A percentile compares a stretch with the other conserved stretches of the same genome.
Evolutionary conservation across 1,140 invertebrate species (phyloP).

Genomic region (Penaeus japonicus): DNA sequence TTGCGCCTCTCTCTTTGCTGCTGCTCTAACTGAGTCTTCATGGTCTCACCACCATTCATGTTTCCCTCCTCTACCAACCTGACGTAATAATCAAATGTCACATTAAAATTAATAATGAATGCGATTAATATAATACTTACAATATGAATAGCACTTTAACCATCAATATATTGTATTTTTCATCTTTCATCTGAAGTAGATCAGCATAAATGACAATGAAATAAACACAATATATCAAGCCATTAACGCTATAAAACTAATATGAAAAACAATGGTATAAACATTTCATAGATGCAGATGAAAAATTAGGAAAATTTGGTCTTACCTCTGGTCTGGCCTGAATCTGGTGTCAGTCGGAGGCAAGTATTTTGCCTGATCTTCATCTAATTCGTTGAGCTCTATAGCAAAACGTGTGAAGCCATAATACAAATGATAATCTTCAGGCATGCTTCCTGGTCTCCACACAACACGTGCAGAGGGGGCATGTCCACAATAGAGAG

Average conservation of each 20-base stretch:
- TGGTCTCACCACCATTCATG: slow-evolving; percentile 74
- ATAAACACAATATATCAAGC: too few species aligned
- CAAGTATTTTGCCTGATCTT: slow-evolving; percentile 71
- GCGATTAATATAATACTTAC: too few species aligned
- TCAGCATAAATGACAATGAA: too few species aligned
- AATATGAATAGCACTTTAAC: too few species aligned
- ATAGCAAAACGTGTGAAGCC: slow-evolving; percentile 85
- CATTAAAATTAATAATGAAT: too few species aligned
- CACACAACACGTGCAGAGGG: slow-evolving; percentile 78
- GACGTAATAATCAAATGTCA: background rate
- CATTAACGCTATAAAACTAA: too few species aligned
- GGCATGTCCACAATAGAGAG: slow-evolving; percentile 77
- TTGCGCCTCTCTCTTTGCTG: slow-evolving; percentile 75
- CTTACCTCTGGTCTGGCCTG: slow-evolving; percentile 61
- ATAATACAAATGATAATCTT: slow-evolving; percentile 82
- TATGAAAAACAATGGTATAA: background rate
- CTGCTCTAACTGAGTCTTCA: slow-evolving; percentile 76
- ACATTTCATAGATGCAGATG: background rate
- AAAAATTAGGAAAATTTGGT: background rate
- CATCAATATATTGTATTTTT: too few species aligned
- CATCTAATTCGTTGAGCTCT: slow-evolving; percentile 81
- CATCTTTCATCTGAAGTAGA: too few species aligned
- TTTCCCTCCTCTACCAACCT: slow-evolving; percentile 78
- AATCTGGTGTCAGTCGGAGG: slow-evolving; percentile 77
- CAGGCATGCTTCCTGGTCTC: slow-evolving; percentile 81